Evolutionary conservation across 2,113 vertebrate genomes (phyloP), one percentile per base, ranked within the genome.

Genomic region (Nothobranchius furzeri): DNA sequence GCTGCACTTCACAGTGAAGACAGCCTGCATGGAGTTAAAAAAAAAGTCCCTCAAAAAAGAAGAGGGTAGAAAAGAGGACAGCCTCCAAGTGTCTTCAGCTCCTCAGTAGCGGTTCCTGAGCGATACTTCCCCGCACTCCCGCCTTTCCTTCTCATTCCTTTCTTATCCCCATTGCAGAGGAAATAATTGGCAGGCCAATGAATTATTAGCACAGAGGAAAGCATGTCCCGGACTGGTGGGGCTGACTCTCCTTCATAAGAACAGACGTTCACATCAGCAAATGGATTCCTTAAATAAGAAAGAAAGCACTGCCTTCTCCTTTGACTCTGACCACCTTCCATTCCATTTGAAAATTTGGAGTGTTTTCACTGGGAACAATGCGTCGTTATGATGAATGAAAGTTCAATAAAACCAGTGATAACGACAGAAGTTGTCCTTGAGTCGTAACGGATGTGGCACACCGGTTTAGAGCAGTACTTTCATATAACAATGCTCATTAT

Each of bases 1-100:
- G 90, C 92, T 90, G 92, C 93, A 93, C 92, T 90, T 95, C 94
- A 89, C 93, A 91, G 84, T 91, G 92, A 94, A 94, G 92, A 91
- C 87, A 52, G 85, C 69, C 92, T 92, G 92, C 92, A 81, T 88
- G 82, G 79, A 88, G 86, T 68, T 78, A 75, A 73, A 64, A 73
- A 64, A 73, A 70, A 77, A 83, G 59, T 25, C 65, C 70, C 84
- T 87, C 57, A 77, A 87, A 82, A 85, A 76, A 79, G 55, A 81
- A 75, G 56, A 73, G 71, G 63, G 62, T 69, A 64, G 69, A 65
- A 57, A 73, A 79, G 50, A 82, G 71, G 64, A 83, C 89, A 87
- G 83, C 79, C 87, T 87, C 74, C 71, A 81, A 90, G 66, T 87
- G 81, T 82, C 86, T 91, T 87, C 86, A 87, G 80, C 80, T 87